Conservation (phyloP, 2,888 invertebrate species). For the Cantharis flavilabris region DNA sequence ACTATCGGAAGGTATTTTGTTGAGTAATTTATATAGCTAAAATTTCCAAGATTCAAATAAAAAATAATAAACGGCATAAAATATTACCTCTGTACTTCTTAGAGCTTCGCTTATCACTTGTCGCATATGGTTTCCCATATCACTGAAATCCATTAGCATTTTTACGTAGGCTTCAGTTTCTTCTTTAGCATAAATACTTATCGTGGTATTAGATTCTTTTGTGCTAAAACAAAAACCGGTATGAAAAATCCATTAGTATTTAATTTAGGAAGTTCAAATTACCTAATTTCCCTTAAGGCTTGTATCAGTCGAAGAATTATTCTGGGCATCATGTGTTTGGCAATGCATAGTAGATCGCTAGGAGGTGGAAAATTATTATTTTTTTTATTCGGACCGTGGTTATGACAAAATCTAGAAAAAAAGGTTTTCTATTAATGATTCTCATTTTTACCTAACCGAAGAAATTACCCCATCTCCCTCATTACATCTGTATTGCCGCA, state of each 20-base stretch:
- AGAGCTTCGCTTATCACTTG: slow-evolving; percentile 89
- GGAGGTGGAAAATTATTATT: slow-evolving; percentile 72
- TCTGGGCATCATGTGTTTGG: slow-evolving; percentile 93
- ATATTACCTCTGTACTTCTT: slow-evolving; percentile 72
- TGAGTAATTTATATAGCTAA: slow-evolving; percentile 74
- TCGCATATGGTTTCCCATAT: slow-evolving; percentile 96
- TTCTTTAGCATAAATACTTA: slow-evolving; percentile 91
- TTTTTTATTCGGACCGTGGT: slow-evolving; percentile 90
- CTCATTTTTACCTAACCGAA: neutral
- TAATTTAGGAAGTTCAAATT: slow-evolving; percentile 9
- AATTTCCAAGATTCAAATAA: slow-evolving; percentile 13
- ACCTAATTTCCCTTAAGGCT: slow-evolving; percentile 87
- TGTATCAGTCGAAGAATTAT: slow-evolving; percentile 87
- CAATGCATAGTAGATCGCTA: slow-evolving; percentile 86
- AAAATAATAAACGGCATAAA: no score
- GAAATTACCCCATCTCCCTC: slow-evolving; percentile 86
- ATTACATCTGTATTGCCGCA: slow-evolving; percentile 97
- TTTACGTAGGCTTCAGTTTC: slow-evolving; percentile 85
- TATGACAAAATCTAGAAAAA: slow-evolving; percentile 80
- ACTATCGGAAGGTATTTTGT: slow-evolving; percentile 67
- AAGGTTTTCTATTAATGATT: neutral
- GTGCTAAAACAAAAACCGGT: slow-evolving; percentile 24
- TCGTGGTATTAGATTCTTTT: slow-evolving; percentile 65
- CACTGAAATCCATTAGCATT: slow-evolving; percentile 92
- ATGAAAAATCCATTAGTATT: neutral